A percentile compares a stretch with the other conserved stretches of the same genome.
These are phyloP conservation scores for Cephus sareptanus DNA, from an alignment of 2,888 invertebrate genomes.

Conservation along the genomic window DNA sequence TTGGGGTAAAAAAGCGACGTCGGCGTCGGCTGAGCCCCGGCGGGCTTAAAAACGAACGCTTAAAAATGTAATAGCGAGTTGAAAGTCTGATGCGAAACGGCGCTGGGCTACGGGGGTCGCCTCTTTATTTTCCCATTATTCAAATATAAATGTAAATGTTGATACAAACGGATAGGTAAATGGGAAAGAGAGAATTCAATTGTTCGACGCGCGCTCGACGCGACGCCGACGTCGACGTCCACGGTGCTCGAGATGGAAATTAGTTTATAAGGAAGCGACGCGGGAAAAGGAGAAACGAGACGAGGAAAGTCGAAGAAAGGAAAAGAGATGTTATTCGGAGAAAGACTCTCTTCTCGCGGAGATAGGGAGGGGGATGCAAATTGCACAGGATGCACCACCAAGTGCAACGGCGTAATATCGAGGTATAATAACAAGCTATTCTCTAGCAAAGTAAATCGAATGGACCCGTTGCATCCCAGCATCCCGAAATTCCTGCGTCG, in stretches of 20 bases:
- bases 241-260: conserved; percentile 47
- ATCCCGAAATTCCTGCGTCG: conserved; percentile 20
- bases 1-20: conserved; percentile 1
- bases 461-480: conserved; percentile 14
- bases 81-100: conserved; percentile 34
- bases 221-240: conserved; percentile 23
- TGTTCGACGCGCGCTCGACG: conserved; percentile 52
- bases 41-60: conserved; percentile 62
- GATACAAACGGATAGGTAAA: conserved; percentile 67
- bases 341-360: neutral
- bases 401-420: no score
- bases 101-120: conserved; percentile 26
- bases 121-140: conserved; percentile 66
- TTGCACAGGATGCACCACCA: no score
- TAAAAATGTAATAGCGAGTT: conserved; percentile 48
- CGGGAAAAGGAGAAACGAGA: conserved; percentile 37
- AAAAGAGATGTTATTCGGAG: conserved; percentile 17
- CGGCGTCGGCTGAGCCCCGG: conserved; percentile 40
- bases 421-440: no score
- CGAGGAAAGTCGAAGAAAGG: conserved; percentile 27
- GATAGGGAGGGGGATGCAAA: no score
- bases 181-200: conserved; percentile 66
- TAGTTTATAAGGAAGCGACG: conserved; percentile 65
- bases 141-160: conserved; percentile 68
- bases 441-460: neutral